These are phyloP conservation scores for Onychorhynchus coronatus DNA, from an alignment of 2,113 vertebrate species.

Conservation along the genomic window DNA sequence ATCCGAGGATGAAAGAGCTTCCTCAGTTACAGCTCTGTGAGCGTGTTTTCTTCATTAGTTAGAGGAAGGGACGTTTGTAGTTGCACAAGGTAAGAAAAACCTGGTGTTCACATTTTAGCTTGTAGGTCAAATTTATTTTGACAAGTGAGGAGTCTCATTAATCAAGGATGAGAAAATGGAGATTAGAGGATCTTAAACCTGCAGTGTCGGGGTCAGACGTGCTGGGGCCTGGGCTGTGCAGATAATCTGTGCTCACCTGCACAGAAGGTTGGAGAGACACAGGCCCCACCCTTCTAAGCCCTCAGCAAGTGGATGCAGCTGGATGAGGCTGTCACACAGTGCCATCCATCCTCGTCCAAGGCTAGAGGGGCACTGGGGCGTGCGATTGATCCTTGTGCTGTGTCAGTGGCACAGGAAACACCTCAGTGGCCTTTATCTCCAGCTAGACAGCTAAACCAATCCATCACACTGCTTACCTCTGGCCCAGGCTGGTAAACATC, in stretches of 20 bases:
- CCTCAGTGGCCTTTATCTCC: neutral
- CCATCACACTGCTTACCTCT: neutral
- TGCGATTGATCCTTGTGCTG: neutral
- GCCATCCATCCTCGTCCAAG: neutral
- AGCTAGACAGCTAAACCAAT: neutral
- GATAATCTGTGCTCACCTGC: neutral
- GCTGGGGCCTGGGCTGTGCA: neutral
- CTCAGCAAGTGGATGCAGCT: neutral
- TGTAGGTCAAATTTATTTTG: neutral
- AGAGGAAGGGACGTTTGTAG: neutral
- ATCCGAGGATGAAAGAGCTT: neutral
- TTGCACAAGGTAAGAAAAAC: neutral
- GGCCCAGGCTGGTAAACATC: neutral
- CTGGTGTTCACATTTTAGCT: neutral
- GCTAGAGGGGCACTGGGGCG: neutral
- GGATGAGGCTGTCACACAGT: neutral
- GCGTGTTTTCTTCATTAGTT: neutral
- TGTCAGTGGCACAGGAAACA: neutral
- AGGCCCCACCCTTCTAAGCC: no score
- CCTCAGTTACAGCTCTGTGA: neutral
- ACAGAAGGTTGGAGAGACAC: neutral
- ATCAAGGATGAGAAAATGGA: neutral
- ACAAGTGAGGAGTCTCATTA: neutral
- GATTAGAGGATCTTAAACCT: neutral
- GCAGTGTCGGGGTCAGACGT: neutral